phyloP scores from a whole-genome alignment of 2,113 vertebrate genomes.

The Muscicapa adusta region DNA sequence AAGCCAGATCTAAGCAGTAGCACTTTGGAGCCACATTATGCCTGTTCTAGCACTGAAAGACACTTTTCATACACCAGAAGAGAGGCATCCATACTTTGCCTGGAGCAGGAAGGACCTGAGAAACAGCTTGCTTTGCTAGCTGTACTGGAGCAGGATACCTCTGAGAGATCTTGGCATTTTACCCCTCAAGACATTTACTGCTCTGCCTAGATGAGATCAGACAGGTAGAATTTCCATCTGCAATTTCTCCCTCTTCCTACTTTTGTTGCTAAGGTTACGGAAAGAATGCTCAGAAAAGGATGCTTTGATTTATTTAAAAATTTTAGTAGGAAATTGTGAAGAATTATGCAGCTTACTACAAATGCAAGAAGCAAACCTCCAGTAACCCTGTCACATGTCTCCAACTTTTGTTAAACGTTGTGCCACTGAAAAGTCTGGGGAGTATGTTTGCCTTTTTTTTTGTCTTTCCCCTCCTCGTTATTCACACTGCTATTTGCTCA shows the following conservation, averaged over 20 bases:
- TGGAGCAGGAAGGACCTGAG: neutral
- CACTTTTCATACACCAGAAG: neutral
- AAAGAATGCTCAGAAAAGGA: neutral
- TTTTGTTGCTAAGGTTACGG: neutral
- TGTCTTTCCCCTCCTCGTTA: fast-evolving
- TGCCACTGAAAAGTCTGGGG: neutral
- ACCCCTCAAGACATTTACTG: neutral
- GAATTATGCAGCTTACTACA: neutral
- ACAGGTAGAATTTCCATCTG: neutral
- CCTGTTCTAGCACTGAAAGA: neutral
- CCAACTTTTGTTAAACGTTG: neutral
- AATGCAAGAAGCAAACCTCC: neutral
- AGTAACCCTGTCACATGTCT: neutral
- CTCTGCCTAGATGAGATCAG: neutral
- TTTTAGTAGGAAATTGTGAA: neutral
- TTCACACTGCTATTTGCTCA: neutral
- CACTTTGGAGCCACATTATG: neutral
- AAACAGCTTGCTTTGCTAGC: neutral
- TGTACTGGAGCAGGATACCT: neutral
- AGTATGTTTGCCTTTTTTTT: neutral
- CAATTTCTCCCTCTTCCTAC: neutral
- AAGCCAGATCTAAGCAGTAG: neutral
- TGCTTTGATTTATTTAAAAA: neutral
- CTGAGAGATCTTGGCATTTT: neutral
- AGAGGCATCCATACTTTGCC: neutral